phyloP scores from a whole-genome alignment of 2,797 vertebrate genomes.

The Lutjanus argentimaculatus region DNA sequence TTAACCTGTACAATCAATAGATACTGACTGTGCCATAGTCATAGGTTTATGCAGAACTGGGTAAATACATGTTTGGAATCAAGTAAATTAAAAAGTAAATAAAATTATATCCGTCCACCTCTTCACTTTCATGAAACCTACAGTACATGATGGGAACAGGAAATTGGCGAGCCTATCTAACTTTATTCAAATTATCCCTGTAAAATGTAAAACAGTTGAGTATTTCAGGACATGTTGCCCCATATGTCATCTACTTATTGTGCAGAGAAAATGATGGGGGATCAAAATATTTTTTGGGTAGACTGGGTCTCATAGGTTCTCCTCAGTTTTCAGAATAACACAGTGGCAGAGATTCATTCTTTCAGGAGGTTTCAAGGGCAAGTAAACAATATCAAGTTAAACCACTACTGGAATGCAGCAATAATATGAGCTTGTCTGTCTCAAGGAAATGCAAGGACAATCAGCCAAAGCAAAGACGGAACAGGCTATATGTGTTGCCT shows the following conservation, averaged over 20 bases:
- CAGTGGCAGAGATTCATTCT: background rate
- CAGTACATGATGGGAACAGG: background rate
- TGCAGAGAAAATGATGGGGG: too few relatives aligned
- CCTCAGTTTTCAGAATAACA: background rate
- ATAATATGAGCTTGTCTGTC: background rate
- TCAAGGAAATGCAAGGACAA: background rate
- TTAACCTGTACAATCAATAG: background rate
- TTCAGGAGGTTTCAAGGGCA: background rate
- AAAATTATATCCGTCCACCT: background rate
- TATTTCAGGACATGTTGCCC: background rate
- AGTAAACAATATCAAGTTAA: constrained; percentile 7
- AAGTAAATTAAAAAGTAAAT: too few relatives aligned
- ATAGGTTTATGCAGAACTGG: background rate
- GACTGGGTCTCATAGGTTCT: background rate
- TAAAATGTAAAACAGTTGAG: background rate
- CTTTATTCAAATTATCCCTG: too few relatives aligned
- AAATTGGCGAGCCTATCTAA: background rate
- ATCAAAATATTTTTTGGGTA: background rate
- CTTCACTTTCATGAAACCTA: background rate
- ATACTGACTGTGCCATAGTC: background rate
- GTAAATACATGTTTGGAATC: background rate
- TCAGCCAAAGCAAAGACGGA: background rate
- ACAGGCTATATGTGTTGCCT: background rate
- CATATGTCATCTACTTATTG: background rate
- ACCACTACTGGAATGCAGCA: constrained; percentile 2